Evolutionary conservation across 2,113 vertebrate species (phyloP), one percentile per base, ranked within the genome.

Genomic region (Mustela nigripes): DNA sequence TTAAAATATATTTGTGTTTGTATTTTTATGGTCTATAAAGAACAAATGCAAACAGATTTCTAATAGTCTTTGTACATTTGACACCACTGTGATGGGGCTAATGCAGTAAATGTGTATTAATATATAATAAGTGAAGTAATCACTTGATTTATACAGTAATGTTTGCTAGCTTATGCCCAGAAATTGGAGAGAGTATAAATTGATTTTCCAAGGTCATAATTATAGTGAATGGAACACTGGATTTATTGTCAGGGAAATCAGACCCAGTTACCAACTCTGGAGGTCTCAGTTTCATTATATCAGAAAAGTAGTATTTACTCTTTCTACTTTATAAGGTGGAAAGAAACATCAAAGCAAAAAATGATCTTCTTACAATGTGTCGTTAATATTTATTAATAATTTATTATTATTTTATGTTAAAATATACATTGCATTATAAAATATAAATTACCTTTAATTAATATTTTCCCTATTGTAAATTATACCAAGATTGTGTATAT

Each of bases 1-100:
- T 86, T 63, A 63, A 92, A 89, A 31, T 89, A 67, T 65, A 56
- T 56, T 90, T 86, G 4, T 73, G 42, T 76, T 76, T 91, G 62
- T 78, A 85, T 95, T 97, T 86, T 89, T 31, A 63, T 58, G 36
- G 3, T 67, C 24, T 11, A 62, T 19, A 79, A 69, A 94, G 42
- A 53, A 67, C 28, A 89, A 80, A 87, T 74, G 11, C 21, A 74
- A 95, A 48, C 65, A 95, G 60, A 63, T 80, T 86, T 95, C 95
- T 78, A 45, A 24, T 3, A 69, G 39, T 58, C 56, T 24, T 83
- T 88, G 3, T 91, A 74, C 18, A 85, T 69, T 96, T 92, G 60
- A 42, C 45, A 74, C 33, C 74, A 48, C 39, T 90, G 28, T 78
- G 33, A 48, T 56, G 31, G 15, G 12, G 31, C 39, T 69, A 88